Evolutionary conservation across 2,113 vertebrate genomes (phyloP), one percentile per base, ranked within the genome.

Genomic region (Columba janthina): DNA sequence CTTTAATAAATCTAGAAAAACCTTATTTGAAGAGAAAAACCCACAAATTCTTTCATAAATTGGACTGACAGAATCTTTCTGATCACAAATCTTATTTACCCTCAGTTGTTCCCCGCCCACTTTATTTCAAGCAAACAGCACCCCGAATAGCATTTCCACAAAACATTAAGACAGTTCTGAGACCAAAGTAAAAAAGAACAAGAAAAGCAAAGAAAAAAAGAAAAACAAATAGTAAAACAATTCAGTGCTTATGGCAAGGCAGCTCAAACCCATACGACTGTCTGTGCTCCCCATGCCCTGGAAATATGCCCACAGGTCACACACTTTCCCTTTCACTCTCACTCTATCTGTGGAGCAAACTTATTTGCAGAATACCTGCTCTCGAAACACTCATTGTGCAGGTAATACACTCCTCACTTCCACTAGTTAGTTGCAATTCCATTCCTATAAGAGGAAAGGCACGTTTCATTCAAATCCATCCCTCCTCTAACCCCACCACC

Each of bases 51-150:
- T 87, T 75, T 64, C 50, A 81, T 36, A 78, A 88, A 77, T 26
- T 64, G 51, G 58, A 95, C 93, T 94, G 85, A 94, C 57, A 95
- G 75, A 85, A 79, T 92, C 38, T n/a, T 79, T 88, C 91, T 94
- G 81, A 83, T 75, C 73, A 91, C 14, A 6, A 74, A 80, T 92
- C 89, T 84, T 95, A 88, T 96, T 97, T 94, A 85, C 70, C 81
- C 85, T 85, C 72, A 94, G 12, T 85, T 91, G 60, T 89, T 94
- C 94, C 94, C 91, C 51, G 16, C 90, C 95, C 86, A 95, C 93
- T 97, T 95, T 61, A 96, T 93, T 97, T 91, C 96, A 92, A 96
- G 93, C 76, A 94, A 93, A 97, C 91, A 97, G 69, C 95, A 97
- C 66, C 79, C 73, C 91, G 62, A 83, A 66, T 73, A 93, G 90